A percentile compares a stretch with the other conserved stretches of the same genome.
These are phyloP conservation scores for Sarcophaga carnaria DNA, from an alignment of 2,888 invertebrate species.

Conservation along the genomic window DNA sequence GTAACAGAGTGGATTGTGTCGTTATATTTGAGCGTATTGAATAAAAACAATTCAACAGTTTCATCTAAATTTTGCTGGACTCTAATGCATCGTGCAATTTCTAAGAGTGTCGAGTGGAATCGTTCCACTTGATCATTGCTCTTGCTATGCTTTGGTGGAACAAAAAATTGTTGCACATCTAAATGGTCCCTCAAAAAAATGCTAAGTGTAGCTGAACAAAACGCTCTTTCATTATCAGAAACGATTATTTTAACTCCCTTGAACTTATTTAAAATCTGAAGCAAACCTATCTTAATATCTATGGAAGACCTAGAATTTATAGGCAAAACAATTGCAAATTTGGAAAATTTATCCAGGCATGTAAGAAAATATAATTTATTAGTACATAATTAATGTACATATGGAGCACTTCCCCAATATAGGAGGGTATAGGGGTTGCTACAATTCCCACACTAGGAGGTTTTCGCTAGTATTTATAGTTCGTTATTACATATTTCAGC, in stretches of 20 bases:
- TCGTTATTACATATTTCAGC: not conserved
- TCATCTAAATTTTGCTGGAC: too few relatives aligned
- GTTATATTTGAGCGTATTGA: too few relatives aligned
- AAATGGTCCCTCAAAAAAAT: conserved; percentile 22
- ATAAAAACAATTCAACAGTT: too few relatives aligned
- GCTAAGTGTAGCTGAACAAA: not conserved
- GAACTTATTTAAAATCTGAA: conserved; percentile 25
- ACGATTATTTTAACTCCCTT: conserved; percentile 16
- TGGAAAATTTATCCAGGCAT: conserved; percentile 1
- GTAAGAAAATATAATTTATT: not conserved
- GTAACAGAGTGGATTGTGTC: too few relatives aligned
- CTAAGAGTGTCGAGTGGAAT: conserved; percentile 7
- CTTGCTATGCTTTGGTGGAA: conserved; percentile 17
- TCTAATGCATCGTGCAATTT: too few relatives aligned
- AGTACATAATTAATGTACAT: not conserved
- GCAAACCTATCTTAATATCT: conserved; percentile 8
- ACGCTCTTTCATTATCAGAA: not conserved
- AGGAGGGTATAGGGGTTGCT: not conserved
- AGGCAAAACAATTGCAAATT: not conserved
- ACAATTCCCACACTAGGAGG: not conserved
- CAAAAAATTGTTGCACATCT: too few relatives aligned
- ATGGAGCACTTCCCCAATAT: not conserved
- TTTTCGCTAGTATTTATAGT: not conserved
- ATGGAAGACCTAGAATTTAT: not conserved
- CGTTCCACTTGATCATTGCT: conserved; percentile 36